A percentile compares a stretch with the other conserved stretches of the same genome.
Evolutionary conservation across 2,888 invertebrate genomes (phyloP).

Genomic region (Neoaliturus tenellus): DNA sequence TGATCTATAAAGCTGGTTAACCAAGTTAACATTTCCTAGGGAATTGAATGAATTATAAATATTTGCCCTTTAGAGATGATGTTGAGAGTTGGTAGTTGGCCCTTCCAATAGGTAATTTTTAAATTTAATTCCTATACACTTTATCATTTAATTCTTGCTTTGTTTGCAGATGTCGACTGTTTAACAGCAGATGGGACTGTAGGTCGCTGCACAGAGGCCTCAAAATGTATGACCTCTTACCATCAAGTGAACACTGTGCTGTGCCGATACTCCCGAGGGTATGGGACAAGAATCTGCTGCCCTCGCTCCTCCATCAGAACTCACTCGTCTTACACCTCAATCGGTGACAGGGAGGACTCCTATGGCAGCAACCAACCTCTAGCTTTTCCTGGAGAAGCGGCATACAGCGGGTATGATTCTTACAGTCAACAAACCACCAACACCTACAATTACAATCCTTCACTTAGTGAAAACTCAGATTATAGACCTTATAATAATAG

Average conservation of each 20-base stretch:
- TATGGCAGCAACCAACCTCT: background rate
- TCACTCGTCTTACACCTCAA: background rate
- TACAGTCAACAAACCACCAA: background rate
- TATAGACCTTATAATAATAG: conserved; percentile 13
- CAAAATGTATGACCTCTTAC: conserved; percentile 1
- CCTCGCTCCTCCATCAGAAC: background rate
- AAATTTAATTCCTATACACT: too few relatives aligned
- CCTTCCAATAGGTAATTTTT: too few relatives aligned
- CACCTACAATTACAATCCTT: background rate
- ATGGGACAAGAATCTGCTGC: conserved; percentile 10
- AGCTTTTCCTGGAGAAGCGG: background rate
- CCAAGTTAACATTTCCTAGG: too few relatives aligned
- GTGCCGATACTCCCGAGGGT: conserved; percentile 20
- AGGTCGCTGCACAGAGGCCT: background rate
- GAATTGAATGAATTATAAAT: too few relatives aligned
- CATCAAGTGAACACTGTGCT: background rate
- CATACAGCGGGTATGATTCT: background rate
- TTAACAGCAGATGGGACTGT: conserved; percentile 13
- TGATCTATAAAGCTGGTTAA: too few relatives aligned
- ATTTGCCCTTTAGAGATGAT: too few relatives aligned
- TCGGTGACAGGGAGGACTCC: background rate
- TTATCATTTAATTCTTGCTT: background rate
- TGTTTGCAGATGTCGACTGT: conserved; percentile 30
- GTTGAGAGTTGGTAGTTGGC: too few relatives aligned
- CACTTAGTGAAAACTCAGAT: background rate